Conservation (phyloP, 2,888 invertebrate species). For the Cistogaster globosa region DNA sequence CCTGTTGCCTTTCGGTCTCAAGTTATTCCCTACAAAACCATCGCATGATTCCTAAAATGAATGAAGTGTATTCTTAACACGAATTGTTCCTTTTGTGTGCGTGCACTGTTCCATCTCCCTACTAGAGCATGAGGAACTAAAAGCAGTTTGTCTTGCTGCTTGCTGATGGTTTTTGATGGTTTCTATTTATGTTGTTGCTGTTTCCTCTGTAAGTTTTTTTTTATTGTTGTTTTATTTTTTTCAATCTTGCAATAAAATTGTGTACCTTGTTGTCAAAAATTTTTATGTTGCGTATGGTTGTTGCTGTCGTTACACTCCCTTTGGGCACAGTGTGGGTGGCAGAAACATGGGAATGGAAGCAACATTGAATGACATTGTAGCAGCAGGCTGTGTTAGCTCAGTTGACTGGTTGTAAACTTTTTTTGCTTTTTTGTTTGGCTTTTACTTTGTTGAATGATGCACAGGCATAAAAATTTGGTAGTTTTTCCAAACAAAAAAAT, state of each 20-base stretch:
- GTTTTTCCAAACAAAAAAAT: constrained; percentile 66
- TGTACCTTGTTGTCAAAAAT: constrained; percentile 76
- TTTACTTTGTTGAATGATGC: constrained; percentile 68
- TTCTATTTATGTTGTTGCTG: constrained; percentile 74
- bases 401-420: constrained; percentile 48
- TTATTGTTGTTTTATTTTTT: constrained; percentile 1
- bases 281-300: constrained; percentile 76
- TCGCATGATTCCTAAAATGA: constrained; percentile 20
- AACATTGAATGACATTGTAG: constrained; percentile 35
- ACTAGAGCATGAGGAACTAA: neutral
- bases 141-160: constrained; percentile 34
- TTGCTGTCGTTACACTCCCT: constrained; percentile 51
- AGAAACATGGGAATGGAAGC: neutral
- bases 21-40: constrained; percentile 28
- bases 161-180: constrained; percentile 29
- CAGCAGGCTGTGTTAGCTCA: constrained; percentile 52
- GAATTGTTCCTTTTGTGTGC: constrained; percentile 44
- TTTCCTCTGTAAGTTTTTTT: constrained; percentile 68
- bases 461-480: constrained; percentile 67
- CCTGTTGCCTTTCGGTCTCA: constrained; percentile 41
- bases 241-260: constrained; percentile 64
- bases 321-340: constrained; percentile 45
- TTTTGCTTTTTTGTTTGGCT: constrained; percentile 35
- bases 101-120: constrained; percentile 45
- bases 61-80: neutral